Evolutionary conservation across 2,888 invertebrate genomes (phyloP), one percentile per base, ranked within the genome.

Genomic region (Rhagonycha lutea): DNA sequence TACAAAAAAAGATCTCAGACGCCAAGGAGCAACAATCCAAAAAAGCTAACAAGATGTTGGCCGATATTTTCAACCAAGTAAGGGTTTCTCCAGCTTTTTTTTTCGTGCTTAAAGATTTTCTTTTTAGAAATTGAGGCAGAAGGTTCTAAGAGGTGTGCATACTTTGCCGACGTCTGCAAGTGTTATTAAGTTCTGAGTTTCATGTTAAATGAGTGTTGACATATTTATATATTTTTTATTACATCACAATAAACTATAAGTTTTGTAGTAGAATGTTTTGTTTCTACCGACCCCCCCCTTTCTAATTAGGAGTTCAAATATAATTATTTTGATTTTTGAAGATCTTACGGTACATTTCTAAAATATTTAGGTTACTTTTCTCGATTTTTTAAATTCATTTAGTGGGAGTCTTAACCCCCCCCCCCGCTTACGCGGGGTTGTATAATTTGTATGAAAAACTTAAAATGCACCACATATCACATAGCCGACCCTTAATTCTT

Each of bases 1-100:
- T 95, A 2, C 88, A 92, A 75, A 90, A 90, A 76, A 94, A 92
- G 83, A 86, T 89, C 18, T 90, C 89, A 73, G 91, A 92, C 80
- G 91, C 93, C 82, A 90, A 90, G 68, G 89, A 90, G 1, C 91
- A 90, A 83, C 86, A 83, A 81, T 86, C 89, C 69, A 85, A 87
- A 68, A 91, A 91, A 80, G 92, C 93, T 9, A 95, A 95, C 88
- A 90, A 93, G 80, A 86, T 95, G 28, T 92, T 96, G 90, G 92
- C 93, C 1, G 91, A 92, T 85, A 90, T 95, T 75, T 96, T 95
- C 86, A 94, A 94, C 85, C 92, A 91, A 90, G 94, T 94, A 87
- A 69, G 62, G 24, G 7, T 24, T 74, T 18, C 24, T 14, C 18
- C 63, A 18, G 32, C n/a, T 61, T 28, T 61, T 70, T 68, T 32